Evolutionary conservation across 1,140 invertebrate genomes (phyloP).

Genomic region (Pemphigus obesinymphae): DNA sequence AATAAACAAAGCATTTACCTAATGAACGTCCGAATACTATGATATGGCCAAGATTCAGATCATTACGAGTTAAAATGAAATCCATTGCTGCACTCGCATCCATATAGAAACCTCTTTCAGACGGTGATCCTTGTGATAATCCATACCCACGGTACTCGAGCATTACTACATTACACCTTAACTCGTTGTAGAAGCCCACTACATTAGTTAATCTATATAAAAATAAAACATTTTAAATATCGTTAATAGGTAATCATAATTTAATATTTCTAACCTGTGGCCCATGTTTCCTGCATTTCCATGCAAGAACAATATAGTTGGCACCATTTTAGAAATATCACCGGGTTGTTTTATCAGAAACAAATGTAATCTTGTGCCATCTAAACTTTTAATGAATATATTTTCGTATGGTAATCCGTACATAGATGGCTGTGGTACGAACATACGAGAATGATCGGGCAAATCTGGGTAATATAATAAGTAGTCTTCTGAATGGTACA

Average conservation of each 20-base stretch:
- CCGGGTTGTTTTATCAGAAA: conserved; percentile 78
- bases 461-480: conserved; percentile 84
- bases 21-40: conserved; percentile 90
- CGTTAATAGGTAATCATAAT: background rate
- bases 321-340: conserved; percentile 57
- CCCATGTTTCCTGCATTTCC: conserved; percentile 96
- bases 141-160: conserved; percentile 93
- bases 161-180: conserved; percentile 81
- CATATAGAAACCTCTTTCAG: conserved; percentile 78
- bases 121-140: conserved; percentile 80
- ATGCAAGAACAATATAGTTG: conserved; percentile 86
- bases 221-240: conserved; percentile 40
- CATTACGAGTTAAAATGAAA: conserved; percentile 71
- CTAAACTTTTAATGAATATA: conserved; percentile 68
- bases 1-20: conserved; percentile 54
- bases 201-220: conserved; percentile 65
- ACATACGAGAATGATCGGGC: conserved; percentile 78
- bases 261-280: conserved; percentile 61
- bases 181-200: conserved; percentile 70
- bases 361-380: conserved; percentile 77
- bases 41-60: conserved; percentile 79
- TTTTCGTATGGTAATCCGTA: conserved; percentile 81
- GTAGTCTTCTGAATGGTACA: conserved; percentile 81
- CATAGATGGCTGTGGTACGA: conserved; percentile 76
- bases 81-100: conserved; percentile 84